phyloP scores from a whole-genome alignment of 2,888 invertebrate species.

The Plebejus melissa region DNA sequence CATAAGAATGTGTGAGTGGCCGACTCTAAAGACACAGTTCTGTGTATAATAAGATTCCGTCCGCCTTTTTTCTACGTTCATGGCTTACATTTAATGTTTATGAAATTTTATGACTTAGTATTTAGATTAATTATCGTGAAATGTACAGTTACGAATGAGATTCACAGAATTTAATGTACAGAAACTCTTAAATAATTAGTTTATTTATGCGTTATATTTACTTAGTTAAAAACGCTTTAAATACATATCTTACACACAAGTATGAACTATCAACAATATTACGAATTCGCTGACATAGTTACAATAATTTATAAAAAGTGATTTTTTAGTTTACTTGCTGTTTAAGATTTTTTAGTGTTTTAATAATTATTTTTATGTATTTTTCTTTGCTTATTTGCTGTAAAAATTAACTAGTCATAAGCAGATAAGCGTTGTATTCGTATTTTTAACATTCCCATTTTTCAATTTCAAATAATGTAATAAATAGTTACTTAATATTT shows the following conservation, averaged over 20 bases:
- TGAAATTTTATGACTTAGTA: conserved; percentile 26
- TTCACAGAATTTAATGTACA: conserved; percentile 63
- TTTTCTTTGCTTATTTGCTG: conserved; percentile 52
- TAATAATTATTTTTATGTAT: not conserved
- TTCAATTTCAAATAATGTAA: not conserved
- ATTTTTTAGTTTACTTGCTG: not conserved
- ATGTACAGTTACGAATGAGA: conserved; percentile 79
- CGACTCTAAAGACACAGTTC: too few relatives aligned
- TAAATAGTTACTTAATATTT: conserved; percentile 8
- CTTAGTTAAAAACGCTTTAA: conserved; percentile 27
- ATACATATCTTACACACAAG: not conserved
- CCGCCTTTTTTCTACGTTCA: too few relatives aligned
- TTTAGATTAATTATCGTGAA: conserved; percentile 46
- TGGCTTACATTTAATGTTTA: conserved; percentile 31
- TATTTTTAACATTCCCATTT: conserved; percentile 24
- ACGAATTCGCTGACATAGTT: not conserved
- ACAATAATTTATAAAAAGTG: not conserved
- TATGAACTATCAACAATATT: not conserved
- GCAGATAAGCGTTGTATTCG: conserved; percentile 47
- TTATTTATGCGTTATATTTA: conserved; percentile 34
- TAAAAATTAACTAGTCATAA: conserved; percentile 68
- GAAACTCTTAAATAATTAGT: conserved; percentile 40
- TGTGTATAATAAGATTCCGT: too few relatives aligned
- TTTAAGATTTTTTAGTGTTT: conserved; percentile 16
- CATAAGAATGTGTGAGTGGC: too few relatives aligned